phyloP scores from a whole-genome alignment of 2,113 vertebrate species.

The Cinclus cinclus region DNA sequence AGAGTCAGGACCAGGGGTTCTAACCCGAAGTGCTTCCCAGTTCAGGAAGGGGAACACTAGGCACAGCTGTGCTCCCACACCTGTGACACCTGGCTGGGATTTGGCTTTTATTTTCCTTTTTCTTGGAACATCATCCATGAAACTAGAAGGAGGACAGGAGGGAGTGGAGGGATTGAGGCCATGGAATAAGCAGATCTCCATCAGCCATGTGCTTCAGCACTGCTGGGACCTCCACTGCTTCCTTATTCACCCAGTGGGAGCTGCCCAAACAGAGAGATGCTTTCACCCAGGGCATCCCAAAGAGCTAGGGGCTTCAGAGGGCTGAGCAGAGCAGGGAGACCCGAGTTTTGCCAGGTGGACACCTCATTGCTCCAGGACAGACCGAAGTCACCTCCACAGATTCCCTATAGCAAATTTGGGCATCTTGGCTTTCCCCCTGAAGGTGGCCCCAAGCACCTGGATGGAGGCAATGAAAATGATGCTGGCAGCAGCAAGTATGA shows the following conservation, averaged over 20 bases:
- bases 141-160: neutral
- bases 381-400: neutral
- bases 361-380: neutral
- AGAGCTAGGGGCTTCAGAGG: fast-evolving
- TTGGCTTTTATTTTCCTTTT: neutral
- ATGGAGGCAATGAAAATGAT: neutral
- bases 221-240: neutral
- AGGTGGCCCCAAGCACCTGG: slow-evolving; percentile 18
- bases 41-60: neutral
- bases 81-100: fast-evolving
- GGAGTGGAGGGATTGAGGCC: neutral
- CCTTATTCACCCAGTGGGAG: neutral
- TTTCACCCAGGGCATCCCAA: neutral
- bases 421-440: slow-evolving; percentile 66
- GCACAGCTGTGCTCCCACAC: neutral
- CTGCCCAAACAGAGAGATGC: neutral
- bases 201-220: fast-evolving
- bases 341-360: fast-evolving
- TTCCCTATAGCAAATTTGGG: neutral
- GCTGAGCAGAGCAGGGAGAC: neutral
- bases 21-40: neutral
- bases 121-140: neutral
- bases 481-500: neutral
- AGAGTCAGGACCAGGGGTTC: neutral
- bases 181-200: neutral